These are phyloP conservation scores for Ailurus styani DNA, from an alignment of 2,113 vertebrate species.

Conservation along the genomic window DNA sequence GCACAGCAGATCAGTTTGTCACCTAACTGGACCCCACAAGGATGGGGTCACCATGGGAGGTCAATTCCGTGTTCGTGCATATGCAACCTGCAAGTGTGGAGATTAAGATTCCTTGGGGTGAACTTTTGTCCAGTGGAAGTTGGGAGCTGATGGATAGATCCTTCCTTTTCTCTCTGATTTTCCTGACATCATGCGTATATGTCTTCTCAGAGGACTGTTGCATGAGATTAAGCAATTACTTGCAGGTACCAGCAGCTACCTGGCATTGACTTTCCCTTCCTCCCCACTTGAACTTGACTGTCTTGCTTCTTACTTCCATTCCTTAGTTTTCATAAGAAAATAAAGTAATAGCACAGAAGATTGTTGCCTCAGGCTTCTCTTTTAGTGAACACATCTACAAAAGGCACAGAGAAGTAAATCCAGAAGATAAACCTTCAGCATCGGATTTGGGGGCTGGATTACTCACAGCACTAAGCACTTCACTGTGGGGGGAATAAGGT, in stretches of 20 bases:
- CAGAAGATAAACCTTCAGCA: not conserved
- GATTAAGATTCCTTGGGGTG: not conserved
- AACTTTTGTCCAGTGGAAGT: not conserved
- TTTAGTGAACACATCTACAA: not conserved
- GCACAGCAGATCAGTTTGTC: rapidly evolving
- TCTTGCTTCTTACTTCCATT: not conserved
- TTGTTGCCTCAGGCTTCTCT: not conserved
- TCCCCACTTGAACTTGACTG: not conserved
- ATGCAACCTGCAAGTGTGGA: not conserved
- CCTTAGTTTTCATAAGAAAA: not conserved
- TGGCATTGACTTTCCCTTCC: not conserved
- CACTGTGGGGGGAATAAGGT: not conserved
- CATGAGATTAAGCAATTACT: not conserved
- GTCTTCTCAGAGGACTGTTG: not conserved
- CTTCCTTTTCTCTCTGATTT: not conserved
- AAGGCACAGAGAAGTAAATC: not conserved
- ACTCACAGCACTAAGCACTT: not conserved
- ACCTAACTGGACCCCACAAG: not conserved
- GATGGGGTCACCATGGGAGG: rapidly evolving
- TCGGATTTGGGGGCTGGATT: not conserved
- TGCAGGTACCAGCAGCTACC: not conserved
- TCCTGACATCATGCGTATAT: not conserved
- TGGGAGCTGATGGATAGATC: not conserved
- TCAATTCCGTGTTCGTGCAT: not conserved
- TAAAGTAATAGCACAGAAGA: not conserved